phyloP scores from a whole-genome alignment of 2,888 invertebrate species.

The Helleia helle region DNA sequence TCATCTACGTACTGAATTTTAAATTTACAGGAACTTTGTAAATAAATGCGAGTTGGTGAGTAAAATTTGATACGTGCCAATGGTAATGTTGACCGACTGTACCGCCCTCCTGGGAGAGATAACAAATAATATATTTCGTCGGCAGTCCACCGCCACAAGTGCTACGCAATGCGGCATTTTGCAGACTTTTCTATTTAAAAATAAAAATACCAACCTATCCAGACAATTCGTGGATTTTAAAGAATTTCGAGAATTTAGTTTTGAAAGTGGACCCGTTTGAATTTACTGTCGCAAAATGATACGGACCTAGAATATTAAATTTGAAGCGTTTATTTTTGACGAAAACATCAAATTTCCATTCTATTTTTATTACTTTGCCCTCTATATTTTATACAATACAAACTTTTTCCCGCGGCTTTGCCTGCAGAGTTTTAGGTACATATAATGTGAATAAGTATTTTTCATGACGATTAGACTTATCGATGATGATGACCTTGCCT shows the following conservation, averaged over 20 bases:
- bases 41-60: not conserved
- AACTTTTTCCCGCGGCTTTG: too few relatives aligned
- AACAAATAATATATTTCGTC: constrained; percentile 60
- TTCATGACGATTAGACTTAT: too few relatives aligned
- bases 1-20: too few relatives aligned
- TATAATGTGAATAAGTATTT: too few relatives aligned
- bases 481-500: too few relatives aligned
- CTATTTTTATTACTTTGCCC: too few relatives aligned
- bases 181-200: constrained; percentile 24
- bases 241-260: not conserved
- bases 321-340: not conserved
- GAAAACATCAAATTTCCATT: not conserved
- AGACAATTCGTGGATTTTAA: not conserved
- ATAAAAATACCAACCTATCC: constrained; percentile 15
- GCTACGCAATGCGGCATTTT: constrained; percentile 50
- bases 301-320: not conserved
- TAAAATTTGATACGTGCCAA: constrained; percentile 6
- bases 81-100: constrained; percentile 17
- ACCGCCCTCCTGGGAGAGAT: constrained; percentile 49
- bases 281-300: not conserved
- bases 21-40: not conserved
- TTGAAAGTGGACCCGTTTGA: not conserved
- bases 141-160: constrained; percentile 37
- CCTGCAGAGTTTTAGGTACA: too few relatives aligned
- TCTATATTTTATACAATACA: too few relatives aligned